A percentile compares a stretch with the other conserved stretches of the same genome.
These are phyloP conservation scores for Lasioglossum figueresi DNA, from an alignment of 2,888 invertebrate genomes.

Conservation along the genomic window DNA sequence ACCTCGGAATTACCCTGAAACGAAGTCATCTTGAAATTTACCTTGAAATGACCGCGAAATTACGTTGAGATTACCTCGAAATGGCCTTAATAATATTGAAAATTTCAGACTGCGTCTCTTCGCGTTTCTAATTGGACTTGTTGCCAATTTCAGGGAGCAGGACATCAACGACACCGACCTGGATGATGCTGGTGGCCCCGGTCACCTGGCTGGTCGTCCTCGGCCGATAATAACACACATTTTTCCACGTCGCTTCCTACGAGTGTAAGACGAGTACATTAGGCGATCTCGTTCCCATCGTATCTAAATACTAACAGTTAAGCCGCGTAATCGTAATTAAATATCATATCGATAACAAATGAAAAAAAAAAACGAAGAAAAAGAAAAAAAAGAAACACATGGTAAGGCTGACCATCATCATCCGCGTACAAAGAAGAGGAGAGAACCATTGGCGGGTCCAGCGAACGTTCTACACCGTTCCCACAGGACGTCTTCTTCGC, in stretches of 20 bases:
- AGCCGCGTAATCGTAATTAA: conserved; percentile 64
- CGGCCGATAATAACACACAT: conserved; percentile 64
- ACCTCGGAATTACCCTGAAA: no score
- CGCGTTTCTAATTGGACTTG: neutral
- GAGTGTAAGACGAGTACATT: conserved; percentile 53
- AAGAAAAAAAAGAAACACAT: conserved; percentile 7
- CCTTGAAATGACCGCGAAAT: neutral
- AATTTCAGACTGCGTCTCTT: neutral
- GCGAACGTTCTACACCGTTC: neutral
- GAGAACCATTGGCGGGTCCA: conserved; percentile 30
- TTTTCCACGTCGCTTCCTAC: conserved; percentile 67
- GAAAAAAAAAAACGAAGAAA: conserved; percentile 26
- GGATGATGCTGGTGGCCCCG: conserved; percentile 52
- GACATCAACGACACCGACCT: conserved; percentile 18
- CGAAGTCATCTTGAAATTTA: no score
- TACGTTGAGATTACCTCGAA: no score
- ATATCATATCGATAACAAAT: conserved; percentile 60
- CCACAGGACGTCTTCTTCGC: neutral
- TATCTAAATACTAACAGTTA: conserved; percentile 66
- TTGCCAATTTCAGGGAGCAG: conserved; percentile 55
- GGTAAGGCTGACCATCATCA: conserved; percentile 51
- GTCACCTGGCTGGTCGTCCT: conserved; percentile 43
- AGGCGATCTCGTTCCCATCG: conserved; percentile 61
- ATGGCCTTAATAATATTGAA: neutral
- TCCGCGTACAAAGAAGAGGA: conserved; percentile 27